Evolutionary conservation across 2,113 vertebrate genomes (phyloP), one percentile per base, ranked within the genome.

Genomic region (Saccopteryx leptura): DNA sequence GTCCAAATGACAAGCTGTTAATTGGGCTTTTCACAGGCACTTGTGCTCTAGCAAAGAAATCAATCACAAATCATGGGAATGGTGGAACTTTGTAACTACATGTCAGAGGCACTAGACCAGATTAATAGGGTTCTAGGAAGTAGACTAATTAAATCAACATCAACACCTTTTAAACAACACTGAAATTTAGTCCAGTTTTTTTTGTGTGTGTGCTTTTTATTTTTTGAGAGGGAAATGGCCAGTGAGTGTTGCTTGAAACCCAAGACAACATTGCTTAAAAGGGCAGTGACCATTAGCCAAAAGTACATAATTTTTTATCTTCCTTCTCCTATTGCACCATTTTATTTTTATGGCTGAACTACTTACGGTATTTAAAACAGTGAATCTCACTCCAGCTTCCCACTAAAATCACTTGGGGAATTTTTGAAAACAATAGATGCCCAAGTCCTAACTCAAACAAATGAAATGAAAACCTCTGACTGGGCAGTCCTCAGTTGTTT

Each of bases 81-180:
- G 31, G 46, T 60, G 28, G 23, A 71, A 88, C 61, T 90, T 81
- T 52, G 39, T 78, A 96, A 95, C 88, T 72, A 21, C 61, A 54
- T 50, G 61, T 97, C 88, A 85, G 31, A 93, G 46, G 58, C 84
- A 87, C 52, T 66, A 91, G 26, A 65, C 48, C 74, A 80, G 65
- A 93, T 83, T 90, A 95, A 91, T 28, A 89, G 60, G 11, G 11
- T 60, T 85, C 72, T 66, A 91, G 48, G 23, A 93, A 90, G 15
- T 85, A 18, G 24, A 15, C 56, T 78, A 72, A 94, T 96, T 84
- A 93, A 92, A 94, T 92, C 65, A 84, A 84, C n/a, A 84, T 88
- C 83, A 94, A 76, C 33, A 65, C 10, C 33, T 39, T 92, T 50
- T 50, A 18, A 71, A 60, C 54, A 88, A 58, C 17, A 93, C 75